These are phyloP conservation scores for Cettia cetti DNA, from an alignment of 2,113 vertebrate genomes.

Conservation along the genomic window DNA sequence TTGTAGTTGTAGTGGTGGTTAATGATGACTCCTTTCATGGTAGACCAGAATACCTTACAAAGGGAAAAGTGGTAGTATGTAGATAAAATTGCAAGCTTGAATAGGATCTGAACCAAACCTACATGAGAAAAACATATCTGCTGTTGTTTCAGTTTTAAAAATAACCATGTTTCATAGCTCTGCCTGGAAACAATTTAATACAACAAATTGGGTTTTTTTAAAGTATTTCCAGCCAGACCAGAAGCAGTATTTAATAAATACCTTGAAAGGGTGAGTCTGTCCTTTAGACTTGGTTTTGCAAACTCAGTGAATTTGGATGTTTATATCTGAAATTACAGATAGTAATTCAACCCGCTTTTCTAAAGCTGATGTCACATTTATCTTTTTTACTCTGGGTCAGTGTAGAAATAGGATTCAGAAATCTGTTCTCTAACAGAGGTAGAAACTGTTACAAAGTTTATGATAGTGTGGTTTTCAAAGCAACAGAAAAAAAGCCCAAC, in stretches of 20 bases:
- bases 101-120: constrained; percentile 1
- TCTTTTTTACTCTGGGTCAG: neutral
- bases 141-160: constrained; percentile 23
- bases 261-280: neutral
- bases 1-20: neutral
- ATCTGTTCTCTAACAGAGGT: neutral
- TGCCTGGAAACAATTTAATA: constrained; percentile 55
- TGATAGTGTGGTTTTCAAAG: neutral
- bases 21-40: neutral
- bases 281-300: neutral
- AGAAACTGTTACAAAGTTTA: neutral
- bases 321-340: neutral
- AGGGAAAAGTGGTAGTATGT: neutral
- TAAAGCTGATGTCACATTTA: neutral
- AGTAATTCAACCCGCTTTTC: neutral
- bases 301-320: neutral
- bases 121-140: neutral
- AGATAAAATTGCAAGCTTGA: constrained; percentile 44
- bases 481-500: neutral
- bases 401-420: neutral
- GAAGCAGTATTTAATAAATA: constrained; percentile 24
- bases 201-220: neutral
- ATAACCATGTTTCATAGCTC: neutral
- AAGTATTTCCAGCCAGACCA: constrained; percentile 2
- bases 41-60: neutral